Percentiles rank a stretch among this genome's conserved stretches.
These are phyloP conservation scores for Chelonus formosanus DNA, from an alignment of 2,888 invertebrate genomes.

Conservation along the genomic window DNA sequence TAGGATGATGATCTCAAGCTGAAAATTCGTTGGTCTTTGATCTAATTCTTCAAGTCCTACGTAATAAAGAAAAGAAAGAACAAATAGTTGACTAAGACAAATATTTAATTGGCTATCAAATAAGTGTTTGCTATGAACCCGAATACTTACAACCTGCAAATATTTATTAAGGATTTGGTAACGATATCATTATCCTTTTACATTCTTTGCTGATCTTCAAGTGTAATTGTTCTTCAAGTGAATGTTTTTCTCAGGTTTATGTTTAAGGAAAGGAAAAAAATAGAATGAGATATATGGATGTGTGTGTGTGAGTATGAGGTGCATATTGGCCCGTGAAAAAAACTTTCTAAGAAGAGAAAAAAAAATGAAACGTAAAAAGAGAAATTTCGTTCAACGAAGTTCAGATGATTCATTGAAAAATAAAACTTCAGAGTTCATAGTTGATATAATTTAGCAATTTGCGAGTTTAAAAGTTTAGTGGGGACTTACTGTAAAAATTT, in stretches of 20 bases:
- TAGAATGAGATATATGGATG: too few species aligned
- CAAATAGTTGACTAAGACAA: conserved; percentile 7
- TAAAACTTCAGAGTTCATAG: too few species aligned
- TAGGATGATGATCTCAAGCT: not conserved
- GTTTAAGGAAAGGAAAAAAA: too few species aligned
- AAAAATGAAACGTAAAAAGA: too few species aligned
- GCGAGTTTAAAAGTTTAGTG: too few species aligned
- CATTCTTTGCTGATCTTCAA: not conserved
- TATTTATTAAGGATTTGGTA: conserved; percentile 31
- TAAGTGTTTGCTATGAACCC: not conserved
- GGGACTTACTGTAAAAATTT: too few species aligned
- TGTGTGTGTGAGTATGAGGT: too few species aligned
- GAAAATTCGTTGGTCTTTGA: not conserved
- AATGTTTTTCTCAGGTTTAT: conserved; percentile 5
- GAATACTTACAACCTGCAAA: conserved; percentile 22
- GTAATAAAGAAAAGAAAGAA: conserved; percentile 4
- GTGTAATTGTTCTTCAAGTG: not conserved
- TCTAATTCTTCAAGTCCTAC: not conserved
- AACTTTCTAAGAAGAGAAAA: too few species aligned
- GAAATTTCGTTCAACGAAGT: too few species aligned
- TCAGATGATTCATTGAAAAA: too few species aligned
- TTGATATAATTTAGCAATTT: too few species aligned
- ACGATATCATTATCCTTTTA: not conserved
- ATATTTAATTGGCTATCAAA: conserved; percentile 25
- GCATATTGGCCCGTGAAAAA: too few species aligned